Percentiles rank a stretch among this genome's conserved stretches.
Evolutionary conservation across 2,888 invertebrate genomes (phyloP).

Genomic region (Teinopalpus imperialis): DNA sequence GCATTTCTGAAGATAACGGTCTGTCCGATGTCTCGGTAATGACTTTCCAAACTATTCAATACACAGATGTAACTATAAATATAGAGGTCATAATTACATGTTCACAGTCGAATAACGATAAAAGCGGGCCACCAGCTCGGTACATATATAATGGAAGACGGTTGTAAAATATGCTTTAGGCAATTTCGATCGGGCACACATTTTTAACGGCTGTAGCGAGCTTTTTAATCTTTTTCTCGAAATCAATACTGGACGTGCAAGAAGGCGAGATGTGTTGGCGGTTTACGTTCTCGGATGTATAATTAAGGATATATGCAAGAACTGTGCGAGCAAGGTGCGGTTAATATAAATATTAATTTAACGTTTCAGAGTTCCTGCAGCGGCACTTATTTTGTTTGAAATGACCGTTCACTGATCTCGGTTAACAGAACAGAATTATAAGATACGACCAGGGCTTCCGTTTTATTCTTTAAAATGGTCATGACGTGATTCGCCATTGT

Average conservation of each 20-base stretch:
- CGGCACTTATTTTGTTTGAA: constrained; percentile 42
- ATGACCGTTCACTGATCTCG: constrained; percentile 35
- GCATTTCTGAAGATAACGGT: constrained; percentile 45
- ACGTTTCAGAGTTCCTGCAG: constrained; percentile 20
- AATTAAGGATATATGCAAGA: constrained; percentile 24
- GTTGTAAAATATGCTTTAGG: constrained; percentile 46
- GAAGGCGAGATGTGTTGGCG: constrained; percentile 29
- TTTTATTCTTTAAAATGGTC: constrained; percentile 59
- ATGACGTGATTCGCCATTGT: constrained; percentile 67
- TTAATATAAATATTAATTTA: constrained; percentile 31
- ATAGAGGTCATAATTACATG: constrained; percentile 51
- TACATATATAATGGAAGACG: constrained; percentile 45
- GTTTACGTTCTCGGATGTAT: constrained; percentile 26
- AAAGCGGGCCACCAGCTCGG: constrained; percentile 37
- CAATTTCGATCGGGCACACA: constrained; percentile 43
- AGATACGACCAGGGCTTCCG: constrained; percentile 58
- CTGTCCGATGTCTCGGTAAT: constrained; percentile 44
- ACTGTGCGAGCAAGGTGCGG: constrained; percentile 16
- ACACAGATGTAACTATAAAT: constrained; percentile 39
- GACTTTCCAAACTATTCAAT: constrained; percentile 55
- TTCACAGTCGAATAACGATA: constrained; percentile 51
- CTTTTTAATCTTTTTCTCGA: constrained; percentile 36
- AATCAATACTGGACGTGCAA: constrained; percentile 49
- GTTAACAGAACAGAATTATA: constrained; percentile 39
- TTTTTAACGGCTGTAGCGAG: constrained; percentile 40